A percentile compares a stretch with the other conserved stretches of the same genome.
These are phyloP conservation scores for Hirtodrosophila confusa DNA, from an alignment of 2,888 invertebrate genomes.

Conservation along the genomic window DNA sequence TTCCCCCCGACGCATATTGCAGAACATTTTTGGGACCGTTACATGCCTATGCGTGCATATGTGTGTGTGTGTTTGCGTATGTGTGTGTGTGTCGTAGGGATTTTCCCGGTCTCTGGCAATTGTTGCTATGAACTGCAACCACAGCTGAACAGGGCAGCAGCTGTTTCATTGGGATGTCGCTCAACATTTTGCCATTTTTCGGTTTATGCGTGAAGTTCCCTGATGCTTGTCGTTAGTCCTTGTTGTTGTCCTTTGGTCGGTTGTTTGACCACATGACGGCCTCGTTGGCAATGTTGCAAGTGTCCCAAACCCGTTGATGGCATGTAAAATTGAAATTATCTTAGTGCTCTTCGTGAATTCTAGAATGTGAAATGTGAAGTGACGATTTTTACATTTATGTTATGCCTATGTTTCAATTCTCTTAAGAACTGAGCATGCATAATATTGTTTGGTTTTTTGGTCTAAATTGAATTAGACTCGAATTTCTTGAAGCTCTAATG, in stretches of 20 bases:
- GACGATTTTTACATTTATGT: constrained; percentile 6
- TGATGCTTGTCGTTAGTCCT: constrained; percentile 48
- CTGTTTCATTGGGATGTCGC: constrained; percentile 67
- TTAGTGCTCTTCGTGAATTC: constrained; percentile 41
- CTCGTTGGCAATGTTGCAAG: constrained; percentile 38
- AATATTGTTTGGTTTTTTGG: no score
- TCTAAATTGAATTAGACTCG: no score
- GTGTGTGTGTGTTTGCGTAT: constrained; percentile 17
- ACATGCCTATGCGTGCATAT: constrained; percentile 68
- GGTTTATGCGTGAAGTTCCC: constrained; percentile 67
- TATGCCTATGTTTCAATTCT: no score
- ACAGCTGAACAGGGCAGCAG: constrained; percentile 66
- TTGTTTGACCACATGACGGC: constrained; percentile 78
- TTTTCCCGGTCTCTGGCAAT: constrained; percentile 18
- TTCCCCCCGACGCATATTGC: constrained; percentile 77
- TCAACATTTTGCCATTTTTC: constrained; percentile 56
- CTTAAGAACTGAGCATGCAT: no score
- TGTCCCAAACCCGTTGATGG: constrained; percentile 27
- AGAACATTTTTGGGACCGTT: constrained; percentile 76
- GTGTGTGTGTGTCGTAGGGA: constrained; percentile 31
- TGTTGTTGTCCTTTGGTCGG: constrained; percentile 31
- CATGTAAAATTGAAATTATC: constrained; percentile 50
- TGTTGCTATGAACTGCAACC: constrained; percentile 67
- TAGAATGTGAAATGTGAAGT: constrained; percentile 34
- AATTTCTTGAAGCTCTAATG: no score